Conservation (phyloP, 2,113 vertebrate species). For the Dasyurus viverrinus region DNA sequence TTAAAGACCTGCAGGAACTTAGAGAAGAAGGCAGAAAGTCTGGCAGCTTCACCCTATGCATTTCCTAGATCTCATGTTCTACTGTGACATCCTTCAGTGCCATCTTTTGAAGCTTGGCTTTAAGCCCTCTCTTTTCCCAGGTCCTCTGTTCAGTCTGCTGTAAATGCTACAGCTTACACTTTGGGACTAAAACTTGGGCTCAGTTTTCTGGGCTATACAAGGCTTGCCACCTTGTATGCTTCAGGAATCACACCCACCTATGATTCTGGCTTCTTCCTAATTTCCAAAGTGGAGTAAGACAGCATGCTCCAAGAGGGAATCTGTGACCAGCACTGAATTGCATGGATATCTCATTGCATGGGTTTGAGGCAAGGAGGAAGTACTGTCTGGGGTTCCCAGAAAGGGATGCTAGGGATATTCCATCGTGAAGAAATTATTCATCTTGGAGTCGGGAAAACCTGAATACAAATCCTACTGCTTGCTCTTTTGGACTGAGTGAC, state of each 20-base stretch:
- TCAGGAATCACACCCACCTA: not conserved
- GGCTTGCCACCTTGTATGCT: not conserved
- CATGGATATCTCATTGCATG: not conserved
- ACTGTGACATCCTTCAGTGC: not conserved
- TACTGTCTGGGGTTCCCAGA: not conserved
- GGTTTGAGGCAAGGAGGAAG: not conserved
- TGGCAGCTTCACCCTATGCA: not conserved
- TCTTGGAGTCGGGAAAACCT: not conserved
- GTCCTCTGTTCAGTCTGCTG: not conserved
- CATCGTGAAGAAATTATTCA: not conserved
- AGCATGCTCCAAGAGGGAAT: not conserved
- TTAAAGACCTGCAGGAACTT: not conserved
- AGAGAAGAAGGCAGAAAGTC: not conserved
- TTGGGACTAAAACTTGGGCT: not conserved
- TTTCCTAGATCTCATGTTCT: not conserved
- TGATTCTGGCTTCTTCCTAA: not conserved
- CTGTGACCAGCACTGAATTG: not conserved
- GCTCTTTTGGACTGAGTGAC: not conserved
- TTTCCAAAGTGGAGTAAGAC: not conserved
- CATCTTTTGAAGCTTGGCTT: not conserved
- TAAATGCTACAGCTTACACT: not conserved
- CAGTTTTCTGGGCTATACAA: not conserved
- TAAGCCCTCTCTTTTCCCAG: not conserved
- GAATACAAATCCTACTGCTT: not conserved
- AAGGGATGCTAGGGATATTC: not conserved